Evolutionary conservation across 2,888 invertebrate genomes (phyloP), one percentile per base, ranked within the genome.

Genomic region (Homarus gammarus): DNA sequence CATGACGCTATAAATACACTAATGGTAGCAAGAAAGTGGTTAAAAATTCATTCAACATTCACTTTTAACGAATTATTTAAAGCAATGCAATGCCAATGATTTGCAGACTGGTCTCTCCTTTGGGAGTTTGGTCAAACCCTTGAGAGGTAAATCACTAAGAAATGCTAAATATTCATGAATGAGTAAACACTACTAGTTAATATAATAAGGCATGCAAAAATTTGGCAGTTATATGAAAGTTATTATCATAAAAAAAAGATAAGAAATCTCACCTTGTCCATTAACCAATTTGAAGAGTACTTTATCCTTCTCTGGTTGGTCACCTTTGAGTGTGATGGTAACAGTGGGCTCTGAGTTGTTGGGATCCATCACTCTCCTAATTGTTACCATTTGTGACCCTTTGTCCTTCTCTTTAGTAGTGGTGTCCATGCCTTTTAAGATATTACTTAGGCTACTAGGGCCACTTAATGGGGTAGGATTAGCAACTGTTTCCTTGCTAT

Each of bases 251-350:
- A n/a, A n/a, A n/a, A n/a, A 75, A 12, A 38, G 22, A 68, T 15
- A 73, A 22, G 49, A 49, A 38, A 49, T 31, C 92, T 92, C 92
- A 94, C 94, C 94, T 93, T 94, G 94, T 8, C 94, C 94, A 92
- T 94, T 94, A 85, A 94, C 93, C 27, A 97, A 94, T 0, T 96
- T 96, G 93, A 96, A 97, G 1, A 97, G 94, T 51, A 97, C 95
- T 93, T 96, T 96, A 92, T 96, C 96, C 93, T 96, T 96, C 90
- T 96, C 96, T 0, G 96, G 96, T 0, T 96, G 96, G 87, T 96
- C 95, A 6, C 96, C 96, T 70, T 92, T 92, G 33, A 92, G 91
- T 0, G 96, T 96, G 79, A 97, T 96, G 0, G 96, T 97, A 0
- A 97, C 97, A 38, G 96, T 96, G 15, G 96, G 96, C 92, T 96